Evolutionary conservation across 2,888 invertebrate genomes (phyloP).

Genomic region (Parnassius apollo): DNA sequence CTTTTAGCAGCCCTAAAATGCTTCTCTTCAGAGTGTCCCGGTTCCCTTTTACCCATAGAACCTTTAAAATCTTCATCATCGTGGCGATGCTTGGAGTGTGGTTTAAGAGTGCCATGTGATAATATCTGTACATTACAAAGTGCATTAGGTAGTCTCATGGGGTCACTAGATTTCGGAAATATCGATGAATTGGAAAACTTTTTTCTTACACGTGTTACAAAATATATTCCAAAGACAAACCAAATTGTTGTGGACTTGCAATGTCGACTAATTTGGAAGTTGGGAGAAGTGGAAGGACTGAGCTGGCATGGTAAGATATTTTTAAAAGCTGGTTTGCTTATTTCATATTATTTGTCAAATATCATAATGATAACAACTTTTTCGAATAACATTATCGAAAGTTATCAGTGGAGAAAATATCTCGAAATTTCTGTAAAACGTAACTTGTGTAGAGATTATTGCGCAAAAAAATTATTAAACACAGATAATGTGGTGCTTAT

Average conservation of each 20-base stretch:
- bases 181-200: constrained; percentile 80
- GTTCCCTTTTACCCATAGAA: constrained; percentile 80
- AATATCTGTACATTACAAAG: constrained; percentile 76
- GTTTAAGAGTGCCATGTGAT: constrained; percentile 63
- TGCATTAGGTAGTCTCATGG: constrained; percentile 79
- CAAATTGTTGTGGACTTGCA: constrained; percentile 84
- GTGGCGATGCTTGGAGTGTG: constrained; percentile 83
- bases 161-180: constrained; percentile 70
- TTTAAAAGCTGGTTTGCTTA: no score
- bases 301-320: constrained; percentile 79
- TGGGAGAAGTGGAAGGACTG: constrained; percentile 80
- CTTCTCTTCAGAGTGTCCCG: constrained; percentile 73
- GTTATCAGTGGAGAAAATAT: no score
- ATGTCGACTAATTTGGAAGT: constrained; percentile 82
- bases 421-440: no score
- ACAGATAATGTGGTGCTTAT: no score
- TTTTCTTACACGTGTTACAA: constrained; percentile 72
- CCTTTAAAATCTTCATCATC: constrained; percentile 72
- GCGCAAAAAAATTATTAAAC: no score
- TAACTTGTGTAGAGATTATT: no score
- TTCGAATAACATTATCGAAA: no score
- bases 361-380: no score
- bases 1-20: constrained; percentile 81
- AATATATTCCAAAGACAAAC: constrained; percentile 81
- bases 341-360: no score